These are phyloP conservation scores for Alouatta palliata DNA, from an alignment of 2,113 vertebrate species.

Conservation along the genomic window DNA sequence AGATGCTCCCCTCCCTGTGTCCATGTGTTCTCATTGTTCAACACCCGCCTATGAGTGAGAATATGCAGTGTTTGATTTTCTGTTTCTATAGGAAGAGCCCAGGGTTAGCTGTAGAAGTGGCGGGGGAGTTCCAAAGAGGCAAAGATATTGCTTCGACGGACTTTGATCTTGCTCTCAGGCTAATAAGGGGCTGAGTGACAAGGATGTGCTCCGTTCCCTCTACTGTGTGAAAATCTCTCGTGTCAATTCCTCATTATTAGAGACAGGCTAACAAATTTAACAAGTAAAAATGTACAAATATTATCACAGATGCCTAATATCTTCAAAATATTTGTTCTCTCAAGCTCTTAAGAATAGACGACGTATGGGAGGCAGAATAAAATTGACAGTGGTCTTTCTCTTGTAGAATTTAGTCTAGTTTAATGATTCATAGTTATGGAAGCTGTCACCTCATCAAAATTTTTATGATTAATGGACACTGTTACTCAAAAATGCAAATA, in stretches of 20 bases:
- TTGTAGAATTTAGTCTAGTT: neutral
- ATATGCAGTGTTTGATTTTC: no score
- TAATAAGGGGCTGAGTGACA: accelerated
- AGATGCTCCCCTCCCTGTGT: no score
- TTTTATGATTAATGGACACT: neutral
- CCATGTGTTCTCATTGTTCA: no score
- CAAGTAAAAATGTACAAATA: neutral
- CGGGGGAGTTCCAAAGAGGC: no score
- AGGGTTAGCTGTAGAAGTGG: accelerated
- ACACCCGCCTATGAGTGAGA: no score
- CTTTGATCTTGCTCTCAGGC: neutral
- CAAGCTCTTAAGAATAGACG: neutral
- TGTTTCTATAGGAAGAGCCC: accelerated
- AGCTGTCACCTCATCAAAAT: neutral
- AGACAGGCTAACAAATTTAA: accelerated
- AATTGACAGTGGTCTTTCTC: accelerated
- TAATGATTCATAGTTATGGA: no score
- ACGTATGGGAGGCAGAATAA: neutral
- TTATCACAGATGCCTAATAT: neutral
- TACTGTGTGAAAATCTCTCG: neutral
- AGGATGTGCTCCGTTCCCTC: neutral
- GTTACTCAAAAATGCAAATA: no score
- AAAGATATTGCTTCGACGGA: accelerated
- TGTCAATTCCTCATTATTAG: neutral
- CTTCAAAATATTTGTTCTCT: accelerated